phyloP scores from a whole-genome alignment of 2,888 invertebrate species.

The Acholoe squamosa region DNA sequence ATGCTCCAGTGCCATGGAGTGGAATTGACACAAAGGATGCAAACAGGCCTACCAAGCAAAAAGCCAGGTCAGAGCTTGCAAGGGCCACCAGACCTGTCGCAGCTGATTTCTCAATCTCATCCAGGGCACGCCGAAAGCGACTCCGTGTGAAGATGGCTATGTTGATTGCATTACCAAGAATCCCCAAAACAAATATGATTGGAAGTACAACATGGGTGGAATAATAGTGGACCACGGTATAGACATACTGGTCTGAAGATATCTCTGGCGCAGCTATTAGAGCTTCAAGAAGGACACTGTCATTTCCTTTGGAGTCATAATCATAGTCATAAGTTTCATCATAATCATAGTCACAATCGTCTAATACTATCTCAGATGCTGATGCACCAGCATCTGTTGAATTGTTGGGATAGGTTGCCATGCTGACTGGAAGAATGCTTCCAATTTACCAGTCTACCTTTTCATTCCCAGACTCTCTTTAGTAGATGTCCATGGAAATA shows the following conservation, averaged over 20 bases:
- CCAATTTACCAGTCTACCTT: too few species aligned
- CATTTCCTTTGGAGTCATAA: neutral
- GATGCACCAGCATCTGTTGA: neutral
- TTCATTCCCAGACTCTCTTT: too few species aligned
- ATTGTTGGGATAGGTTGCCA: constrained; percentile 17
- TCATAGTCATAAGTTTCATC: neutral
- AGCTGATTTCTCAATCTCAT: constrained; percentile 62
- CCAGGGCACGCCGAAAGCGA: constrained; percentile 56
- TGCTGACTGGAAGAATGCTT: neutral
- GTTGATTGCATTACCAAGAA: constrained; percentile 59
- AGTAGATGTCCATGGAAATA: too few species aligned
- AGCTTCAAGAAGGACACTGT: neutral
- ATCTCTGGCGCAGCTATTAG: neutral
- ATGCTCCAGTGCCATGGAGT: neutral
- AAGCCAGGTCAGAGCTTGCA: constrained; percentile 51
- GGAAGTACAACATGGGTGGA: constrained; percentile 60
- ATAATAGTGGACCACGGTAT: constrained; percentile 36
- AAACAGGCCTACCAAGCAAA: constrained; percentile 55
- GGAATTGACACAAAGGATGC: constrained; percentile 57
- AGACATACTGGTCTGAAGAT: constrained; percentile 19
- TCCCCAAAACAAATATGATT: constrained; percentile 45
- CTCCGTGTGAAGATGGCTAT: constrained; percentile 53
- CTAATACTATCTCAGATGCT: neutral
- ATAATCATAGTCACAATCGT: constrained; percentile 25
- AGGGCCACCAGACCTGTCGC: constrained; percentile 60